Percentiles rank a stretch among this genome's conserved stretches.
These are phyloP conservation scores for Eurystomus glaucurus DNA, from an alignment of 2,797 vertebrate species.

Conservation along the genomic window DNA sequence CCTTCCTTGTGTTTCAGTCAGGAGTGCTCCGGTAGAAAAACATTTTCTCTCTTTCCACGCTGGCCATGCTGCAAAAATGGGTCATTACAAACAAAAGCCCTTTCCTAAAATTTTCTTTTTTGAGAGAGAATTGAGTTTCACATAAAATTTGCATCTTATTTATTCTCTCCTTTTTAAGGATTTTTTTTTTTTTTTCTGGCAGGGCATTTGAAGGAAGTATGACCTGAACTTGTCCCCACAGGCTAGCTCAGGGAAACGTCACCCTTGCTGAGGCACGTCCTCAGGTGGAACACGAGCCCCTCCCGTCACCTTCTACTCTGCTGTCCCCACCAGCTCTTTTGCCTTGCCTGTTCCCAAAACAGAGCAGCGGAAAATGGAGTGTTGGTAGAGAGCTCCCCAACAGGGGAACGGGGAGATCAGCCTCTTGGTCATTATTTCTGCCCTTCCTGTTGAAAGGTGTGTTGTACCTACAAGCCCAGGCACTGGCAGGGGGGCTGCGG, in stretches of 20 bases:
- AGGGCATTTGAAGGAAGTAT: not conserved
- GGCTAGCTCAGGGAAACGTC: fast-evolving
- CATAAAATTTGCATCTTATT: not conserved
- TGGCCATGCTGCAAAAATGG: not conserved
- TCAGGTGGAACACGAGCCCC: fast-evolving
- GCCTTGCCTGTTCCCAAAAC: fast-evolving
- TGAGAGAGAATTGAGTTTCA: not conserved
- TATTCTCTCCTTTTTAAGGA: not conserved
- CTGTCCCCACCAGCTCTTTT: not conserved
- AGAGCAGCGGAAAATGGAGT: fast-evolving
- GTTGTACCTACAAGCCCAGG: fast-evolving
- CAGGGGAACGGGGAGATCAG: not conserved
- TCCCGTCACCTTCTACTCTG: fast-evolving
- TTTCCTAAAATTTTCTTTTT: not conserved
- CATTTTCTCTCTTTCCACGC: not conserved
- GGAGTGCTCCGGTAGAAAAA: not conserved
- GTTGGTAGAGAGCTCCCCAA: fast-evolving
- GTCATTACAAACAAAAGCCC: not conserved
- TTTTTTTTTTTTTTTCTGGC: not conserved
- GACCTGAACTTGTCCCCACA: fast-evolving
- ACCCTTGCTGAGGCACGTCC: fast-evolving
- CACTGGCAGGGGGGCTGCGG: fast-evolving
- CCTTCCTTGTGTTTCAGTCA: not conserved
- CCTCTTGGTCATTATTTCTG: fast-evolving
- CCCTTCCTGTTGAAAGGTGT: not conserved